Evolutionary conservation across 2,888 invertebrate species (phyloP).

Genomic region (Acanthosepion esculentum): DNA sequence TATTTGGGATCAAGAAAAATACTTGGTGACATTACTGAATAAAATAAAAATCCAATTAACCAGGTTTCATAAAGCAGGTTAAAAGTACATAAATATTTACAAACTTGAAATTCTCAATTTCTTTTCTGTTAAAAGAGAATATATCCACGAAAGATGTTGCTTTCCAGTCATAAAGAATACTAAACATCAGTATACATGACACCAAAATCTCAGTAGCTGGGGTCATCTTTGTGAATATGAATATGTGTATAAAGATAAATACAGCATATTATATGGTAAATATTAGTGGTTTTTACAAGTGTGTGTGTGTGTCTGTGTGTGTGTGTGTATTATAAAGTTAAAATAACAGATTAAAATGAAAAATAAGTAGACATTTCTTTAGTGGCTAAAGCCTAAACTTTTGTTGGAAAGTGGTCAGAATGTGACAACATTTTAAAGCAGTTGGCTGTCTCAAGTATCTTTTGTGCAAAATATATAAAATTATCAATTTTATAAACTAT

Average conservation of each 20-base stretch:
- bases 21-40: neutral
- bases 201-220: neutral
- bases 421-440: too few species aligned
- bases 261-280: neutral
- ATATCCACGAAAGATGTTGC: neutral
- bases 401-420: too few species aligned
- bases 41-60: neutral
- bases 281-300: neutral
- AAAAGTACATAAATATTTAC: neutral
- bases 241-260: neutral
- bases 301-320: too few species aligned
- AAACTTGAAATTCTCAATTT: neutral
- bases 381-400: too few species aligned
- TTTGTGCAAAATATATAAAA: too few species aligned
- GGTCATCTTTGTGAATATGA: neutral
- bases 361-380: too few species aligned
- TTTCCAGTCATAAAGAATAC: neutral
- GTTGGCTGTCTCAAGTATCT: too few species aligned
- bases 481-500: too few species aligned
- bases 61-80: neutral
- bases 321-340: too few species aligned
- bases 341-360: too few species aligned
- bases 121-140: neutral
- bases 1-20: neutral
- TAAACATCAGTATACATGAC: neutral